These are phyloP conservation scores for Hemibagrus wyckioides DNA, from an alignment of 2,113 vertebrate genomes.

Conservation along the genomic window DNA sequence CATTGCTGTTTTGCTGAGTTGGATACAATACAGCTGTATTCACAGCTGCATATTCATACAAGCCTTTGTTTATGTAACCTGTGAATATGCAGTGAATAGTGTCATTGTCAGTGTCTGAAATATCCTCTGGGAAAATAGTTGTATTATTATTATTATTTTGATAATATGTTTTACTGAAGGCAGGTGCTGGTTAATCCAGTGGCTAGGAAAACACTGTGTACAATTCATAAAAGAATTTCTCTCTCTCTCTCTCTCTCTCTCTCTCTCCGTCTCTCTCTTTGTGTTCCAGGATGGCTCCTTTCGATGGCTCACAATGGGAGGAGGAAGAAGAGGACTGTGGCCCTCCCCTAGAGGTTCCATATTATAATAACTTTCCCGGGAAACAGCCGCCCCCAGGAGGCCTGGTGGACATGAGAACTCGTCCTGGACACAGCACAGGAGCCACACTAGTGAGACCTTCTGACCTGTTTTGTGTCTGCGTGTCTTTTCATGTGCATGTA, in stretches of 20 bases:
- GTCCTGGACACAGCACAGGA: conserved; percentile 72
- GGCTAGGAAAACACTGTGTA: neutral
- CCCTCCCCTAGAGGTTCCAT: conserved; percentile 86
- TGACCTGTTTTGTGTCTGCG: no score
- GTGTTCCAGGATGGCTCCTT: conserved; percentile 89
- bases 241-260: neutral
- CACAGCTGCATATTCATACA: conserved; percentile 15
- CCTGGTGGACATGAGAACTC: conserved; percentile 87
- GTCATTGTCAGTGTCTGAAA: neutral
- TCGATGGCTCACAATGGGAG: conserved; percentile 96
- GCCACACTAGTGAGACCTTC: conserved; percentile 83
- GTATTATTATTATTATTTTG: neutral
- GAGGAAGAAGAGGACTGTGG: conserved; percentile 86
- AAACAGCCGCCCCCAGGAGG: conserved; percentile 95
- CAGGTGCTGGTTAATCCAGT: neutral
- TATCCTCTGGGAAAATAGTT: neutral
- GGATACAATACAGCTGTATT: conserved; percentile 9
- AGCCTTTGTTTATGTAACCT: neutral
- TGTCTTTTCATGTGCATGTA: neutral
- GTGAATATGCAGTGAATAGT: neutral
- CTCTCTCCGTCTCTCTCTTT: neutral
- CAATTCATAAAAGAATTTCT: neutral
- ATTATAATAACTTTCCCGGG: conserved; percentile 96
- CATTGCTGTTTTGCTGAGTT: neutral
- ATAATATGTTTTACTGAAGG: neutral